These are phyloP conservation scores for Brachyhypopomus gauderio DNA, from an alignment of 2,113 vertebrate genomes.

Conservation along the genomic window DNA sequence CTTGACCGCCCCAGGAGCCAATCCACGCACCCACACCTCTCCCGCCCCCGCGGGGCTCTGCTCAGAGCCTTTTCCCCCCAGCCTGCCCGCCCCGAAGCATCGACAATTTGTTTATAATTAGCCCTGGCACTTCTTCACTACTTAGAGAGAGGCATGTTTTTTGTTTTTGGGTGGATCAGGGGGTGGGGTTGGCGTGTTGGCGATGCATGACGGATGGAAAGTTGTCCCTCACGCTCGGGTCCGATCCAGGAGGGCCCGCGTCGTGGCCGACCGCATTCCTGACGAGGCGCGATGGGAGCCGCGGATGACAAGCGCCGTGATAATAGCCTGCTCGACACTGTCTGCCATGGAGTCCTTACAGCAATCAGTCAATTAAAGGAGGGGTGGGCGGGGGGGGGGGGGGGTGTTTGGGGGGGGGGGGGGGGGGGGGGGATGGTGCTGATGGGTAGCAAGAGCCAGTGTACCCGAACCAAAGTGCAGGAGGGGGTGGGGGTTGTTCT, in stretches of 20 bases:
- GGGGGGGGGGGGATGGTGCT: conserved; percentile 36
- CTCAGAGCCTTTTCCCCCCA: conserved; percentile 45
- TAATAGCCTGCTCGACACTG: conserved; percentile 70
- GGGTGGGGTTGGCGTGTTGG: conserved; percentile 43
- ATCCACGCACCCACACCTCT: not conserved
- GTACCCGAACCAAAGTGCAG: conserved; percentile 48
- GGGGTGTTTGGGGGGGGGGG: not conserved
- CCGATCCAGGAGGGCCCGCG: conserved; percentile 47
- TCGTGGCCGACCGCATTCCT: conserved; percentile 70
- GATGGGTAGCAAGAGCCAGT: conserved; percentile 17
- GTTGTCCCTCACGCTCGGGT: conserved; percentile 17
- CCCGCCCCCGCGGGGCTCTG: not conserved
- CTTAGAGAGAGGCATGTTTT: conserved; percentile 72
- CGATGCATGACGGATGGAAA: conserved; percentile 43
- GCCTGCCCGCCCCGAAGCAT: conserved; percentile 66
- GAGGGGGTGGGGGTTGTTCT: conserved; percentile 45
- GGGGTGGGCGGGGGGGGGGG: conserved; percentile 7
- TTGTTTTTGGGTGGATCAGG: conserved; percentile 66
- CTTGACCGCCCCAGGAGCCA: conserved; percentile 63
- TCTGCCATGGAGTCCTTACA: conserved; percentile 67
- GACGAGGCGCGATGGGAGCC: conserved; percentile 68
- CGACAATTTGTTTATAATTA: conserved; percentile 83
- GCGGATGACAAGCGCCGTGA: conserved; percentile 73
- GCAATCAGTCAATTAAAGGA: conserved; percentile 74
- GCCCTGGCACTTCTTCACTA: conserved; percentile 76